Base-by-base conservation (phyloP, 2,113 vertebrate genomes). In the Excalfactoria chinensis region DNA sequence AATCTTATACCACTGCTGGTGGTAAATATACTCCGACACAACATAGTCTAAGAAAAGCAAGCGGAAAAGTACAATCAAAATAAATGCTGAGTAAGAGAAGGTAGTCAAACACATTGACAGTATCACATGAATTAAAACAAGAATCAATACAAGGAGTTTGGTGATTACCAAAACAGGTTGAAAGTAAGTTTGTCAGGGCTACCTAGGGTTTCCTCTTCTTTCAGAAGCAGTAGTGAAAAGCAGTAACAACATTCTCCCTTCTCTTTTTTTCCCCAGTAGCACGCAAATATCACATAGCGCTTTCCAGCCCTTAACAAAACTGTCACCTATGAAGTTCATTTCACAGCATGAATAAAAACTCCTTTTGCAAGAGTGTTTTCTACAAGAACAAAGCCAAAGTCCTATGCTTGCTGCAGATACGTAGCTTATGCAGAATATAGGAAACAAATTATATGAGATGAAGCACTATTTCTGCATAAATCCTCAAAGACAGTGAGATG, bases 141-240 rank as follows among this genome's bases (percentile, higher is more conserved):
- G 41, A 89, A 92, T n/a, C 30, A 63, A 8, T 5, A 6, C 28
- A 86, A 37, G 15, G 51, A 53, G 51, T 53, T 28, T 30, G 26
- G 13, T 53, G 51, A 26, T 48, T 30, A 17, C 46, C 34, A 19
- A 44, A 20, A 66, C 16, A 90, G 59, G 25, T 0, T 62, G 53
- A 67, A 88, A 89, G 63, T 7, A 17, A 85, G 26, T 93, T 49
- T 73, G 43, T 70, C 67, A 48, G 67, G 13, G 68, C 28, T 85
- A 16, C 51, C 32, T 76, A 87, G 87, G 91, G 82, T 96, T 87
- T 94, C 60, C 32, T 84, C 41, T 67, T 83, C 18, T 13, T 75
- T 93, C 69, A 76, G 90, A 71, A 30, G 46, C 89, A 76, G n/a
- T 34, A 83, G 30, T 51, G 88, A 86, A 93, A 91, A 89, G 75